These are phyloP conservation scores for Whitmania pigra DNA, from an alignment of 1,140 invertebrate species.

Conservation along the genomic window DNA sequence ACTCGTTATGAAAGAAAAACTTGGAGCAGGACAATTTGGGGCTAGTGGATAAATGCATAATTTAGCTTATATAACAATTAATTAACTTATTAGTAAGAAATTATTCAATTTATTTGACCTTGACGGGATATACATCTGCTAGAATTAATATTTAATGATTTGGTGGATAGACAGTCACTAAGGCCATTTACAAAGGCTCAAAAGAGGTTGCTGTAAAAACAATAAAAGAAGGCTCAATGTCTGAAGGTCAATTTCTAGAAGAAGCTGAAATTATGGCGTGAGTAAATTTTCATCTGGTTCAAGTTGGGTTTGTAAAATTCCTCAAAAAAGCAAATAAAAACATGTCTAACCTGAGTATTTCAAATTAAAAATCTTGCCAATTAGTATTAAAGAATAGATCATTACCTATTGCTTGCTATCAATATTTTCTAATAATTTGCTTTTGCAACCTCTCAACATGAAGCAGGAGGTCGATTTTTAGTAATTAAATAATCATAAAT, in stretches of 20 bases:
- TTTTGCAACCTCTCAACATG: too few species aligned
- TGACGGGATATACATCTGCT: too few species aligned
- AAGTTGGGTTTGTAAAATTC: neutral
- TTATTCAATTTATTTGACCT: too few species aligned
- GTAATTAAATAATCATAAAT: too few species aligned
- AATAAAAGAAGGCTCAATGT: slow-evolving; percentile 94
- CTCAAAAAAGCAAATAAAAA: neutral
- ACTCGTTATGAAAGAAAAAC: slow-evolving; percentile 69
- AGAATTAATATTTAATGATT: too few species aligned
- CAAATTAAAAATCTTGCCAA: neutral
- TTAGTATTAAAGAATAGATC: neutral
- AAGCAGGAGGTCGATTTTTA: too few species aligned
- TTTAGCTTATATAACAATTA: too few species aligned
- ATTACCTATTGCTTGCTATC: neutral
- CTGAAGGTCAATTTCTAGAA: slow-evolving; percentile 86
- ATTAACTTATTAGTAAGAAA: too few species aligned
- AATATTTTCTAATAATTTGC: neutral
- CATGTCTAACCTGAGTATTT: neutral
- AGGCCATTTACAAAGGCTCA: slow-evolving; percentile 41
- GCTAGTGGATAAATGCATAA: slow-evolving; percentile 38
- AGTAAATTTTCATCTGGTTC: slow-evolving; percentile 33
- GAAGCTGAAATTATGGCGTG: slow-evolving; percentile 89
- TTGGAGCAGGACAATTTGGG: slow-evolving; percentile 86
- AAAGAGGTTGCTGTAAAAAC: slow-evolving; percentile 86
- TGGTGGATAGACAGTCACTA: slow-evolving; percentile 18